Evolutionary conservation across 2,888 invertebrate genomes (phyloP).

Genomic region (Epinotia demarniana): DNA sequence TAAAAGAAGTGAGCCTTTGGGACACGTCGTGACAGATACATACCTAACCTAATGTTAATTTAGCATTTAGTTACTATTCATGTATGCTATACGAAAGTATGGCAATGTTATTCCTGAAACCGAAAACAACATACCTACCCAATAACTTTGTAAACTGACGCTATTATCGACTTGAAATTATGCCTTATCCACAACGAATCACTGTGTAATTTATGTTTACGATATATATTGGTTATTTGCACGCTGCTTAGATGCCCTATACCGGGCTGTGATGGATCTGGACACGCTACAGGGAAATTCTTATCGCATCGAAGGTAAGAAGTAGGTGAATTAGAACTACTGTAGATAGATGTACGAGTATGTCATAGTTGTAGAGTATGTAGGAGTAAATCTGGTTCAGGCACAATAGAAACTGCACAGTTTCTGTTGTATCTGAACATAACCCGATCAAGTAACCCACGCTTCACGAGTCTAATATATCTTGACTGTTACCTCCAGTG

Average conservation of each 20-base stretch:
- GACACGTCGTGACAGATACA: neutral
- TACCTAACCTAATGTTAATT: slow-evolving; percentile 32
- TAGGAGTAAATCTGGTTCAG: neutral
- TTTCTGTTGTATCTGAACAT: neutral
- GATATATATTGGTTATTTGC: slow-evolving; percentile 76
- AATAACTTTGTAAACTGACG: slow-evolving; percentile 13
- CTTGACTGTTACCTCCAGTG: slow-evolving; percentile 84
- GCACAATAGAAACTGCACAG: neutral
- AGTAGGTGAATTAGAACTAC: slow-evolving; percentile 42
- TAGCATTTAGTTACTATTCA: slow-evolving; percentile 23
- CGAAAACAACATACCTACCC: slow-evolving; percentile 6
- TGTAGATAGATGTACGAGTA: slow-evolving; percentile 48
- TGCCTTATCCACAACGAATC: slow-evolving; percentile 17
- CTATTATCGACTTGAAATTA: slow-evolving; percentile 11
- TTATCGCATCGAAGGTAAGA: slow-evolving; percentile 97
- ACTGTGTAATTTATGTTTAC: slow-evolving; percentile 38
- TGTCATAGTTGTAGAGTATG: slow-evolving; percentile 25
- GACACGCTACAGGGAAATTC: slow-evolving; percentile 99
- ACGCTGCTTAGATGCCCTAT: slow-evolving; percentile 94
- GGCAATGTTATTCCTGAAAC: slow-evolving; percentile 29
- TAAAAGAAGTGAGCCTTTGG: slow-evolving; percentile 36
- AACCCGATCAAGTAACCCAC: neutral
- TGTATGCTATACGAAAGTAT: slow-evolving; percentile 21
- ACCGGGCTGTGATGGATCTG: slow-evolving; percentile 98
- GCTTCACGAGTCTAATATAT: slow-evolving; percentile 16